Evolutionary conservation across 2,888 invertebrate species (phyloP).

Genomic region (Tipula unca): DNA sequence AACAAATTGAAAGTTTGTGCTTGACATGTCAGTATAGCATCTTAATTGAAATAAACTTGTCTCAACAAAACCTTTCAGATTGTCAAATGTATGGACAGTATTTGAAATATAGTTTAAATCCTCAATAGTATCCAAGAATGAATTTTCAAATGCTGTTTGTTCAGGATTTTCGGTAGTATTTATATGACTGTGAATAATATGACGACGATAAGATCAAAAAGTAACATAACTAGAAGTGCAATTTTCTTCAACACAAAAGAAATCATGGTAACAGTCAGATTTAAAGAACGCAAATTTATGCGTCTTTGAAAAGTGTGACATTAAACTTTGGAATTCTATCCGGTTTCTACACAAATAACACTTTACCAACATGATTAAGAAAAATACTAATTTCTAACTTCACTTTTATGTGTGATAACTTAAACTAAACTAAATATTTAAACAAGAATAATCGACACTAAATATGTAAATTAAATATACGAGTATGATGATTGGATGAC

Average conservation of each 20-base stretch:
- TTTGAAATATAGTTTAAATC: background rate
- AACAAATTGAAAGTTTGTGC: background rate
- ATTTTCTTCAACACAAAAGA: background rate
- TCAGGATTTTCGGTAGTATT: background rate
- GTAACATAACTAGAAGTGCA: background rate
- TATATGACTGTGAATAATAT: background rate
- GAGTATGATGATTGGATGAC: no score
- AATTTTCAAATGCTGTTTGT: background rate
- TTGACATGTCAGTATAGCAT: background rate
- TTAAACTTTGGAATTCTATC: no score
- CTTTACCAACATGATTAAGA: no score
- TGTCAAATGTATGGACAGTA: background rate
- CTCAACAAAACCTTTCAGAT: background rate
- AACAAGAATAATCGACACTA: no score
- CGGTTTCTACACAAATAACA: no score
- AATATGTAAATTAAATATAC: no score
- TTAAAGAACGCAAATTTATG: background rate
- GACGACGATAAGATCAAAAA: background rate
- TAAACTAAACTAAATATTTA: no score
- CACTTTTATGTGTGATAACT: no score
- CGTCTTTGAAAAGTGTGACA: background rate
- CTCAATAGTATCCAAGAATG: background rate
- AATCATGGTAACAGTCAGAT: background rate
- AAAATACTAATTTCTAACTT: no score
- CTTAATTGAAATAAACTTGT: background rate